These are phyloP conservation scores for Onchidella celtica DNA, from an alignment of 2,888 invertebrate genomes.

Conservation along the genomic window DNA sequence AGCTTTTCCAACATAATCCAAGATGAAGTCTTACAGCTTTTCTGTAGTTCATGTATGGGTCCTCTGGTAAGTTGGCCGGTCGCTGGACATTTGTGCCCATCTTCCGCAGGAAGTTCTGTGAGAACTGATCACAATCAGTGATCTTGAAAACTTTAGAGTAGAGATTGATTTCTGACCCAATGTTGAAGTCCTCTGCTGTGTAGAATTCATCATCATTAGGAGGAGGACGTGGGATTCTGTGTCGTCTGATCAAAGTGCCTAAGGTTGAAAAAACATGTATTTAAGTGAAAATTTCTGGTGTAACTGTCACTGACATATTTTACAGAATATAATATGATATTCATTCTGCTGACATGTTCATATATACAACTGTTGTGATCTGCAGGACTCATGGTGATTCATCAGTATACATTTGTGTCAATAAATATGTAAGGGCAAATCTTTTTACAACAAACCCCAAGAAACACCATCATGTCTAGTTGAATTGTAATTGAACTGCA, in stretches of 20 bases:
- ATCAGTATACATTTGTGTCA: too few relatives aligned
- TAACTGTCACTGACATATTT: neutral
- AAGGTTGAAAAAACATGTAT: too few relatives aligned
- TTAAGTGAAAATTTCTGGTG: too few relatives aligned
- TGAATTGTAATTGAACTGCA: too few relatives aligned
- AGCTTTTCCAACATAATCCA: too few relatives aligned
- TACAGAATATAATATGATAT: neutral
- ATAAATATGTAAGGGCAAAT: too few relatives aligned
- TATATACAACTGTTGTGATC: too few relatives aligned
- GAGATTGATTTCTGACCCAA: conserved; percentile 88
- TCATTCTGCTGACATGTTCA: too few relatives aligned
- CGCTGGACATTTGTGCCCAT: conserved; percentile 88
- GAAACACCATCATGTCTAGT: too few relatives aligned
- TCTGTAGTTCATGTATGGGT: conserved; percentile 76
- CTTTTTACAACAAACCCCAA: too few relatives aligned
- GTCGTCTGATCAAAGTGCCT: conserved; percentile 91
- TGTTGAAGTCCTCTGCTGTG: conserved; percentile 92
- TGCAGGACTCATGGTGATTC: too few relatives aligned
- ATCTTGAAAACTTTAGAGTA: conserved; percentile 91
- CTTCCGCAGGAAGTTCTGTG: conserved; percentile 90
- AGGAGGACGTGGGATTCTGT: conserved; percentile 88
- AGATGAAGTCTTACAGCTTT: conserved; percentile 76
- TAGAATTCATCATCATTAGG: conserved; percentile 88
- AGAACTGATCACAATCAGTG: conserved; percentile 92
- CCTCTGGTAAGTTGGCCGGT: conserved; percentile 68